A percentile compares a stretch with the other conserved stretches of the same genome.
Evolutionary conservation across 1,140 invertebrate genomes (phyloP).

Genomic region (Zaprionus taronus): DNA sequence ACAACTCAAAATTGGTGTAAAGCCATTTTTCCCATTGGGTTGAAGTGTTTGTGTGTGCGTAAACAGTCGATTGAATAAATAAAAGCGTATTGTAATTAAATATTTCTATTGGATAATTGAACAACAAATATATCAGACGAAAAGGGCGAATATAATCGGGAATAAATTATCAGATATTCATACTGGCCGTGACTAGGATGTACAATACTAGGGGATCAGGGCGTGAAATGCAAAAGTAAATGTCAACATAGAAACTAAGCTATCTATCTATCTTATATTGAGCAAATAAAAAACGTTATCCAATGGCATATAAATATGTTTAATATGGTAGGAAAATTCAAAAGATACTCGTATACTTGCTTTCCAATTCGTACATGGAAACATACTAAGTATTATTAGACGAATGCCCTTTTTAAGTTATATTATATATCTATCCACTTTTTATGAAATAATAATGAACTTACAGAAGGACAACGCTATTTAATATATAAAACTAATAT

Average conservation of each 20-base stretch:
- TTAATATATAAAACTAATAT: too few species aligned
- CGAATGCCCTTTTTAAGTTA: too few species aligned
- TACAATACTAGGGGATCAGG: slow-evolving; percentile 8
- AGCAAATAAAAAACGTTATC: background rate
- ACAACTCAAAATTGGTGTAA: slow-evolving; percentile 27
- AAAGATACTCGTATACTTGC: too few species aligned
- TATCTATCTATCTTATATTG: slow-evolving; percentile 36
- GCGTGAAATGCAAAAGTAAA: slow-evolving; percentile 48
- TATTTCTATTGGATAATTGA: slow-evolving; percentile 67
- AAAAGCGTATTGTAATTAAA: slow-evolving; percentile 73
- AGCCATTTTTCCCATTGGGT: slow-evolving; percentile 5
- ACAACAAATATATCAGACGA: slow-evolving; percentile 30
- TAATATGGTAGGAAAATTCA: too few species aligned
- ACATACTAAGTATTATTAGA: too few species aligned
- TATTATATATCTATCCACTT: too few species aligned
- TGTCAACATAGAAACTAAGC: slow-evolving; percentile 43
- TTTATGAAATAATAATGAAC: too few species aligned
- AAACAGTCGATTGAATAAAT: slow-evolving; percentile 57
- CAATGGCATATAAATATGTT: too few species aligned
- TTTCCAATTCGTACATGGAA: too few species aligned
- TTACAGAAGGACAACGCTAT: too few species aligned
- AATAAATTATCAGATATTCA: slow-evolving; percentile 26
- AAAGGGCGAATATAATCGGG: slow-evolving; percentile 26
- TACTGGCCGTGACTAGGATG: background rate
- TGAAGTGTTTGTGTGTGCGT: background rate